Percentiles rank a stretch among this genome's conserved stretches.
Conservation (phyloP, 2,888 invertebrate species). For the Caenorhabditis virilis region DNA sequence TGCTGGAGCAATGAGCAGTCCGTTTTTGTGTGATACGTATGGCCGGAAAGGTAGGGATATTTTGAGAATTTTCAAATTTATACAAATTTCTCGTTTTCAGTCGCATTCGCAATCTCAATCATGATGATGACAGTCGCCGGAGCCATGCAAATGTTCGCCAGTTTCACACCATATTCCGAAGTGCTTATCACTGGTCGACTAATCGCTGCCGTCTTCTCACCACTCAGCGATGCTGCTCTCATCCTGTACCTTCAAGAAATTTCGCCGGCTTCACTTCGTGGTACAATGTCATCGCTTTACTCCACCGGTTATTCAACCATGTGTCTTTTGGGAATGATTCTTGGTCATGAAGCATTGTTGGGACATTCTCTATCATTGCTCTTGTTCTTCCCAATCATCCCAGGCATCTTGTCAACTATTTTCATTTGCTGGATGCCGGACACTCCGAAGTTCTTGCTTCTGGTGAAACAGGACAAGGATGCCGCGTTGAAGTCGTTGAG, state of each 20-base stretch:
- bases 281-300: slow-evolving; percentile 60
- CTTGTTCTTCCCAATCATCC: slow-evolving; percentile 59
- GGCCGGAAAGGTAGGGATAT: slow-evolving; percentile 64
- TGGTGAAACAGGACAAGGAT: slow-evolving; percentile 41
- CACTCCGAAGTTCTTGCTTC: slow-evolving; percentile 60
- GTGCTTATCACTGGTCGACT: slow-evolving; percentile 57
- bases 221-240: slow-evolving; percentile 62
- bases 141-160: slow-evolving; percentile 57
- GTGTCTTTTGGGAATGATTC: slow-evolving; percentile 64
- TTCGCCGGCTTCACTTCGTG: slow-evolving; percentile 59
- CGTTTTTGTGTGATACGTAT: slow-evolving; percentile 57
- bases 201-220: slow-evolving; percentile 63
- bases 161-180: slow-evolving; percentile 61
- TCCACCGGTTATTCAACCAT: slow-evolving; percentile 61
- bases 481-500: slow-evolving; percentile 46
- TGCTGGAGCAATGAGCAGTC: slow-evolving; percentile 56
- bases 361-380: slow-evolving; percentile 59
- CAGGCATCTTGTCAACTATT: slow-evolving; percentile 54
- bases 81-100: slow-evolving; percentile 49
- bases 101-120: slow-evolving; percentile 60
- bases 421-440: slow-evolving; percentile 59
- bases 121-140: slow-evolving; percentile 63
- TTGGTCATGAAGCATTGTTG: slow-evolving; percentile 54
- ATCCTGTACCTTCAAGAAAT: slow-evolving; percentile 65
- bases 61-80: too few species aligned